phyloP scores from a whole-genome alignment of 1,140 invertebrate species.

The Mya arenaria region DNA sequence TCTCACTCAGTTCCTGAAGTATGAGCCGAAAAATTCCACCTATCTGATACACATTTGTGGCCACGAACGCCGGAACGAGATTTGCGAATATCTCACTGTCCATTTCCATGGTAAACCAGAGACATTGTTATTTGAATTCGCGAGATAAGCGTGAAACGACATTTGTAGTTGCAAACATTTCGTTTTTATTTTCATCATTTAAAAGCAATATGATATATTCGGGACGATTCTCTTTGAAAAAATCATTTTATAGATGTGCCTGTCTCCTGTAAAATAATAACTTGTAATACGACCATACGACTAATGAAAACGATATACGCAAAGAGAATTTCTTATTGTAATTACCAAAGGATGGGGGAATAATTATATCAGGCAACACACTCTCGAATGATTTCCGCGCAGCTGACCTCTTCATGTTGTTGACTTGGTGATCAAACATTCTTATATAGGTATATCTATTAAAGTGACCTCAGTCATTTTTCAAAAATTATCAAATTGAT shows the following conservation, averaged over 20 bases:
- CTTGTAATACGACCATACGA: neutral
- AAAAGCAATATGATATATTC: neutral
- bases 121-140: neutral
- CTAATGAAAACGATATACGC: neutral
- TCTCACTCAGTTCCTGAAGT: neutral
- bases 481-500: no score
- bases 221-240: neutral
- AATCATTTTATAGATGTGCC: neutral
- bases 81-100: constrained; percentile 18
- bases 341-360: no score
- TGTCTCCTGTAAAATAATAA: neutral
- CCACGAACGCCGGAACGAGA: constrained; percentile 43
- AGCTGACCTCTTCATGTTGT: no score
- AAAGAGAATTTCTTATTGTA: no score
- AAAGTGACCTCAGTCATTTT: no score
- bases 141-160: neutral
- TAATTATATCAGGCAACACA: no score
- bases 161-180: neutral
- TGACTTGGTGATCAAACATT: no score
- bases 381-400: no score
- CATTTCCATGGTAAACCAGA: constrained; percentile 6
- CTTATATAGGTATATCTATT: no score
- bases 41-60: constrained; percentile 1
- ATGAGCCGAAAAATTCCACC: neutral
- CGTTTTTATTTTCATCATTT: neutral